Evolutionary conservation across 2,888 invertebrate species (phyloP), one percentile per base, ranked within the genome.

Genomic region (Orthosia gracilis): DNA sequence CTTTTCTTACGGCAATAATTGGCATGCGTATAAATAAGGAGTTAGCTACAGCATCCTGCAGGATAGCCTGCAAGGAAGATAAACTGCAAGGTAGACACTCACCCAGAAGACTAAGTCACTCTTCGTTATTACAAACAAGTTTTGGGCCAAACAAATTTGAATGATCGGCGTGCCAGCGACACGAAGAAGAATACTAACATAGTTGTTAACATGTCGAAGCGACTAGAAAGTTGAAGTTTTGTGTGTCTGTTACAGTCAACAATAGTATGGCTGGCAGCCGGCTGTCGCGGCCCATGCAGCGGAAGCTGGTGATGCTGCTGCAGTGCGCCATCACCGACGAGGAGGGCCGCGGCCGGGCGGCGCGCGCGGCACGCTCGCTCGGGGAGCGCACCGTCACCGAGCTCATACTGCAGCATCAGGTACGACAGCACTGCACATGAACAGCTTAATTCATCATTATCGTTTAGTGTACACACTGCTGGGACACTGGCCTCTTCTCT

Each of bases 361-460:
- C 98, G 90, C 96, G 98, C 80, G 98, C 98, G 45, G 98, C 98
- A 1, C 97, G 99, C 73, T 99, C 99, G n/a, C 97, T 99, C 61
- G 99, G 99, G 13, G 99, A 99, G 94, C 97, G 99, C 64, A 98
- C 99, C 1, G 99, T 99, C 73, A 99, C 99, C 0, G 99, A 99
- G 93, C 97, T 99, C 47, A 98, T 99, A 88, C 94, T 99, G 61
- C 98, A 99, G 90, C 99, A 99, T 93, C 99, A 96, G 94, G 96
- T 96, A 76, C 4, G 26, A 12, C 21, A 40, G 40, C 40, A 40
- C 9, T 40, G 40, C 40, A 4, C 40, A 40, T 9, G 0, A 40
- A 40, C 9, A 40, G 40, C 40, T 31, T 31, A 40, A 9, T 40
- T 40, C 40, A 40, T 40, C 40, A 40, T 40, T 9, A 40, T 40